A percentile compares a stretch with the other conserved stretches of the same genome.
Conservation (phyloP, 2,888 invertebrate genomes). For the Mimumesa dahlbomi region DNA sequence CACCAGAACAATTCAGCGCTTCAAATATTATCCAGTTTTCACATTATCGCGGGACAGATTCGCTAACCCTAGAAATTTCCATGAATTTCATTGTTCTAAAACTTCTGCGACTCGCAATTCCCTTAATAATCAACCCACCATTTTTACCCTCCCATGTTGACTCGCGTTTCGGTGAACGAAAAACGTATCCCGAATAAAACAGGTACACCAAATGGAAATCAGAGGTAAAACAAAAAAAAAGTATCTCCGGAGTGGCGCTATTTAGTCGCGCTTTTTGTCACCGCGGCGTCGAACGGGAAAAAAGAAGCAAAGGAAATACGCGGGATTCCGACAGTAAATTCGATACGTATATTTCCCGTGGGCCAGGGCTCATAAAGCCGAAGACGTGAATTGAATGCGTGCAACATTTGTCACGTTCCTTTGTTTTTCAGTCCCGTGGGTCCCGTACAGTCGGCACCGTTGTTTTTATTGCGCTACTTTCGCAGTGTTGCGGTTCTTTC, state of each 20-base stretch:
- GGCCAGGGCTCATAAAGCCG: conserved; percentile 35
- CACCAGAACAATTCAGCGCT: too few relatives aligned
- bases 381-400: conserved; percentile 45
- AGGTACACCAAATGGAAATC: too few relatives aligned
- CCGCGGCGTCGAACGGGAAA: not conserved
- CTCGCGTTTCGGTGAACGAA: not conserved
- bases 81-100: too few relatives aligned
- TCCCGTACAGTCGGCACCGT: conserved; percentile 20
- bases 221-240: too few relatives aligned
- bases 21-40: too few relatives aligned
- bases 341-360: conserved; percentile 57
- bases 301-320: not conserved
- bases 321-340: conserved; percentile 50
- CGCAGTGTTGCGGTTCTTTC: conserved; percentile 4
- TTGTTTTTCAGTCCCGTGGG: conserved; percentile 36
- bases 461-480: conserved; percentile 30
- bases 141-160: too few relatives aligned
- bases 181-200: not conserved
- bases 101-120: too few relatives aligned
- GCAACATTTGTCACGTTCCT: conserved; percentile 43
- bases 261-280: not conserved
- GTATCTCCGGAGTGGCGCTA: not conserved
- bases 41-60: too few relatives aligned
- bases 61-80: too few relatives aligned
- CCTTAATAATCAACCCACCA: too few relatives aligned